Evolutionary conservation across 2,797 vertebrate genomes (phyloP), one percentile per base, ranked within the genome.

Genomic region (Chromobotia macracanthus): DNA sequence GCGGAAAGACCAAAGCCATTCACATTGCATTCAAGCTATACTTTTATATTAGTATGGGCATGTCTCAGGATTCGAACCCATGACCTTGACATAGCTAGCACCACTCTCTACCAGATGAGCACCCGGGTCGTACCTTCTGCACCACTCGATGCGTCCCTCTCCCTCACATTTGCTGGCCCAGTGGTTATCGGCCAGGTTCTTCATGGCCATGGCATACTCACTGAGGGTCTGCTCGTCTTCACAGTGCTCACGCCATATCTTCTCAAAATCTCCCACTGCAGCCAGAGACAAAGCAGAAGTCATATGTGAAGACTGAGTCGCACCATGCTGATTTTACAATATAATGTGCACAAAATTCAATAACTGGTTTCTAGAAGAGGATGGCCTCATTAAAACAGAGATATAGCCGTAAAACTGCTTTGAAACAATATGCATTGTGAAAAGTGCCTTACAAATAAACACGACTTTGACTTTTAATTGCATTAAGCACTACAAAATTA

Each of bases 231-330:
- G 96, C 84, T 98, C 97, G 85, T 99, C 97, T 88, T 98, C 95
- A 80, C 97, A 99, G 90, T 99, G 98, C 87, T 99, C 97, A 19
- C 96, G 93, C 98, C 97, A 99, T 88, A 99, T 98, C 92, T 97
- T 98, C 85, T 99, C 96, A 88, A 99, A 99, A 90, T 99, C 97
- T 12, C 97, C 97, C 94, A 98, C 98, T 99, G 86, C 44, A 58
- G 48, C 5, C 69, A 28, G 19, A 78, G 19, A 75, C 1, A 64
- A 31, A 63, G 68, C 6, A 51, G 41, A 67, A 19, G 13, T 21
- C 44, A 65, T 21, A 23, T n/a, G 28, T 60, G 23, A 60, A 16
- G 56, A 51, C 3, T n/a, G n/a, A 15, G 41, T 51, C 0, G 3
- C 31, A 55, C 8, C 8, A 21, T 9, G 0, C 31, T 31, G 31